Conservation (phyloP, 2,113 vertebrate genomes). For the Perca flavescens region DNA sequence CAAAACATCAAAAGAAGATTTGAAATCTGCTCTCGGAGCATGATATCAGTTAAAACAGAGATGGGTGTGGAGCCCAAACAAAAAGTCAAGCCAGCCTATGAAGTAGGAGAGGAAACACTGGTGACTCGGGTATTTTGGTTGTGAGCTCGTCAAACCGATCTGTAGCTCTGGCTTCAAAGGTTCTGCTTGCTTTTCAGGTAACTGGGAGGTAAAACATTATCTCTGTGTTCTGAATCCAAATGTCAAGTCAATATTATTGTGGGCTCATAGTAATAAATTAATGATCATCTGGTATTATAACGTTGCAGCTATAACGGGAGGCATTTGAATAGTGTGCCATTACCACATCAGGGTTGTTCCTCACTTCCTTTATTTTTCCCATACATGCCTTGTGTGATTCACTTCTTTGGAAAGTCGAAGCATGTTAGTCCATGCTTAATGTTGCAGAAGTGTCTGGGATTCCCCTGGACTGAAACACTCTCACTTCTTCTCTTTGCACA, state of each 20-base stretch:
- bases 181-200: slow-evolving; percentile 26
- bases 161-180: neutral
- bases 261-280: slow-evolving; percentile 50
- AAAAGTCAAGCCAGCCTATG: neutral
- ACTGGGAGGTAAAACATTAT: slow-evolving; percentile 35
- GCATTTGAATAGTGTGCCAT: slow-evolving; percentile 43
- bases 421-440: slow-evolving; percentile 52
- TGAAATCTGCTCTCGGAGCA: neutral
- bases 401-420: slow-evolving; percentile 55
- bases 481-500: slow-evolving; percentile 69
- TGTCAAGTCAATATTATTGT: slow-evolving; percentile 57
- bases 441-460: slow-evolving; percentile 71
- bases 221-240: slow-evolving; percentile 46
- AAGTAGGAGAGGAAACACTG: slow-evolving; percentile 17
- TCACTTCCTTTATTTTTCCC: slow-evolving; percentile 48
- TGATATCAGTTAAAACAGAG: slow-evolving; percentile 2
- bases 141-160: slow-evolving; percentile 1
- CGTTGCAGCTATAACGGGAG: slow-evolving; percentile 46
- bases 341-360: slow-evolving; percentile 58
- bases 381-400: slow-evolving; percentile 35
- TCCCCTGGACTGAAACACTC: slow-evolving; percentile 65
- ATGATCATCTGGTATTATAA: slow-evolving; percentile 52
- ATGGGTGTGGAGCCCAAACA: slow-evolving; percentile 26
- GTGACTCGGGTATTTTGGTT: slow-evolving; percentile 6
- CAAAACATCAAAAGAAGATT: neutral